Base-by-base conservation (phyloP, 1,140 invertebrate species). In the Bombus impatiens region DNA sequence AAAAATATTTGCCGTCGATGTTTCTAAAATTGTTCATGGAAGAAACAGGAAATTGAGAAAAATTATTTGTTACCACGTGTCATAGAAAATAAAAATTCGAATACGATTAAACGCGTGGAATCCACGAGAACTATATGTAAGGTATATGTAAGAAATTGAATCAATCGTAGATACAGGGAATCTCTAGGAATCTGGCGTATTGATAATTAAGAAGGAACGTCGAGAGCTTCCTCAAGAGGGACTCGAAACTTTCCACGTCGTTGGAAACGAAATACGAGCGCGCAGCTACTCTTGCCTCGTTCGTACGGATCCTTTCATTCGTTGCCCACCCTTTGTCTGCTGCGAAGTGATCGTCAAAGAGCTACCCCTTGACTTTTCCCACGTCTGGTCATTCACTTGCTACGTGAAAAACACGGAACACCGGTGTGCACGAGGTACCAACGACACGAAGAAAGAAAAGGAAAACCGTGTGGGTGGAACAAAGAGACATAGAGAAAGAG, bases 291-390 rank as follows among this genome's bases (percentile, higher is more conserved):
- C 77, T 42, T 44, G 77, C 47, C 65, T 67, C 47, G 78, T 57
- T 80, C 82, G 47, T 78, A 76, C 78, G 35, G 78, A 84, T 59
- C 75, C 67, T 70, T 70, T 86, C 78, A 40, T 78, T 84, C 75
- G n/a, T 65, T 15, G 25, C 32, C 37, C 75, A 28, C 18, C 65
- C 65, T 83, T 71, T 42, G 84, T 86, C 35, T 37, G 53, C 35
- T 59, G 32, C 84, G 35, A 86, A 81, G 25, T 37, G 72, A 89
- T 88, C 87, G 77, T 80, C 80, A 88, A 78, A 85, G 65, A 65
- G 37, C 86, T 40, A 80, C 68, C 81, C 75, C 62, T 90, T 76
- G 67, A 78, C 59, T 85, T 90, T 90, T 86, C 79, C 79, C 79
- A 68, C 84, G 78, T 86, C 84, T 76, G 84, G 70, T 82, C 84